Conservation (phyloP, 1,140 invertebrate genomes). For the Triops cancriformis region DNA sequence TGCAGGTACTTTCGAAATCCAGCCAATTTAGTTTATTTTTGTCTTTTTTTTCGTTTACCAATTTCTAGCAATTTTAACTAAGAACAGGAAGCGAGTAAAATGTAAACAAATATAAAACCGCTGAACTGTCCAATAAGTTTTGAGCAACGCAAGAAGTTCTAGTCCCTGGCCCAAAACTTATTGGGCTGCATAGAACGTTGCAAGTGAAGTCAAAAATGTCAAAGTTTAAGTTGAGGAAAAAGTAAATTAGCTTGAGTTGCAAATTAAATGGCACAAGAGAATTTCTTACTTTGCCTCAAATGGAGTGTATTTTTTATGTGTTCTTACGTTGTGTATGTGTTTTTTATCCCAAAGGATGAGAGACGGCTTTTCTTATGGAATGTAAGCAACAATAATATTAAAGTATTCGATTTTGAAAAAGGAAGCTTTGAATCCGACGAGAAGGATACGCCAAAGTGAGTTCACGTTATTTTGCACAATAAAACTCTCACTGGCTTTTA, state of each 20-base stretch:
- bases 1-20: slow-evolving; percentile 32
- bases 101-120: too few relatives aligned
- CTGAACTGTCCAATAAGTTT: too few relatives aligned
- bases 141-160: too few relatives aligned
- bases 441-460: slow-evolving; percentile 21
- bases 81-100: too few relatives aligned
- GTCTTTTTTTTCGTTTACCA: background rate
- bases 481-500: slow-evolving; percentile 29
- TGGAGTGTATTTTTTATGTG: background rate
- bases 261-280: too few relatives aligned
- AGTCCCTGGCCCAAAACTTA: too few relatives aligned
- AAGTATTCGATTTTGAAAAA: slow-evolving; percentile 36
- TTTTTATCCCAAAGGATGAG: background rate
- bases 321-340: background rate
- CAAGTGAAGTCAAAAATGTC: too few relatives aligned
- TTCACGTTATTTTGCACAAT: background rate
- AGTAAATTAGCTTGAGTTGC: too few relatives aligned
- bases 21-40: background rate
- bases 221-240: too few relatives aligned
- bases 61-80: too few relatives aligned
- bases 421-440: slow-evolving; percentile 34
- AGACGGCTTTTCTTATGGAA: background rate
- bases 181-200: too few relatives aligned
- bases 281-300: too few relatives aligned
- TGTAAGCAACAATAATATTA: slow-evolving; percentile 41